Evolutionary conservation across 2,113 vertebrate species (phyloP).

Genomic region (Phalacrocorax pelagicus): DNA sequence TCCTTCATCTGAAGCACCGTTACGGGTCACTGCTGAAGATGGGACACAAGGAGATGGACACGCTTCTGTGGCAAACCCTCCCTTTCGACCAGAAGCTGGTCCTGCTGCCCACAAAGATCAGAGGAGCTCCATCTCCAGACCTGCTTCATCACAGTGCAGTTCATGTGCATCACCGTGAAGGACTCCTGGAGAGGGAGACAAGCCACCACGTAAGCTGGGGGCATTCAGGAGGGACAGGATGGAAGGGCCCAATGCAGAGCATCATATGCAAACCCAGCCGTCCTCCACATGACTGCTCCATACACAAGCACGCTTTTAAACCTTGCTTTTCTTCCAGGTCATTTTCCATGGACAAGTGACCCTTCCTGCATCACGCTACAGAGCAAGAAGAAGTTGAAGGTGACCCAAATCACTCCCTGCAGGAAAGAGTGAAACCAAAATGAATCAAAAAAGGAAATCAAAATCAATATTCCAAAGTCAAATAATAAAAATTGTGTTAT

Average conservation of each 20-base stretch:
- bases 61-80: background rate
- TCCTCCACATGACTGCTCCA: background rate
- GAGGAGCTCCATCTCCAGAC: background rate
- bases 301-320: background rate
- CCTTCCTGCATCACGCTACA: background rate
- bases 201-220: background rate
- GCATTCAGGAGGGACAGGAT: background rate
- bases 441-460: background rate
- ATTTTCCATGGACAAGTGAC: slow-evolving; percentile 8
- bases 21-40: background rate
- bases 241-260: background rate
- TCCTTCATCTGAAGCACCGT: background rate
- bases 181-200: background rate
- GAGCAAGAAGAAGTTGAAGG: slow-evolving; percentile 14
- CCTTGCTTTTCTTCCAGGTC: background rate
- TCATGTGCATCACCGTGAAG: background rate
- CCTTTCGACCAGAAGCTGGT: background rate
- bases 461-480: slow-evolving; percentile 65
- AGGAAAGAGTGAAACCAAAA: slow-evolving; percentile 31
- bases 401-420: slow-evolving; percentile 24
- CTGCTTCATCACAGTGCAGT: background rate
- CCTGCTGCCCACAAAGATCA: background rate
- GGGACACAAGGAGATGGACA: background rate
- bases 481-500: slow-evolving; percentile 36
- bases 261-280: background rate